Conservation (phyloP, 1,140 invertebrate genomes). For the Gyrodactylus bullatarudis region DNA sequence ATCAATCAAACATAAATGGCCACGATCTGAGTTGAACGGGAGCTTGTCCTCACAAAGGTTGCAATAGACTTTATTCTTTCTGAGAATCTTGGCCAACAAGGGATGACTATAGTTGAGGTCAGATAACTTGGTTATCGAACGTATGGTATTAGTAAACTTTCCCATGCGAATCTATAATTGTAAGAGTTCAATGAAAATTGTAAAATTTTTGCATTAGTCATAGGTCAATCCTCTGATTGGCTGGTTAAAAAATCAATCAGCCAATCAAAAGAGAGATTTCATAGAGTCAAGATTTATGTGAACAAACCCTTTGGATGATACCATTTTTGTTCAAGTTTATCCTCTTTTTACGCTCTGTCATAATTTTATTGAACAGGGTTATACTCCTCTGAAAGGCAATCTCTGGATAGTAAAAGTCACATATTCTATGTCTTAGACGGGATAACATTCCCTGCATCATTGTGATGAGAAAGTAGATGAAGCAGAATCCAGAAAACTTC, state of each 20-base stretch:
- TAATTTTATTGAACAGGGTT: background rate
- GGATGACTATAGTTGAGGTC: background rate
- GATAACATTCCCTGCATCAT: background rate
- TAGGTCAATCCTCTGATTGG: too few relatives aligned
- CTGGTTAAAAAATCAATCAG: too few relatives aligned
- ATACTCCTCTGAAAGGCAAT: background rate
- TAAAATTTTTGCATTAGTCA: too few relatives aligned
- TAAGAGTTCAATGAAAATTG: too few relatives aligned
- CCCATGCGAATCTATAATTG: background rate
- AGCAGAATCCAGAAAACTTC: too few relatives aligned
- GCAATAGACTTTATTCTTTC: background rate
- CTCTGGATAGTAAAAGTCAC: background rate
- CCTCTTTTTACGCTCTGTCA: background rate
- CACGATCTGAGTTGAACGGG: background rate
- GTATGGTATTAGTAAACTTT: background rate
- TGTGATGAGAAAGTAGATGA: too few relatives aligned
- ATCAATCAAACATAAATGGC: background rate
- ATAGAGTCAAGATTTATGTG: too few relatives aligned
- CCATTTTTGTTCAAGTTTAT: background rate
- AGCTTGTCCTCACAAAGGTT: background rate
- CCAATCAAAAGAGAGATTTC: too few relatives aligned
- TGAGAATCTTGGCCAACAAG: background rate
- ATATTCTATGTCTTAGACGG: background rate
- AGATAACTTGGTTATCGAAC: background rate
- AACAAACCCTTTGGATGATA: background rate